phyloP scores from a whole-genome alignment of 2,888 invertebrate species.

The Drosophila maculinotata region DNA sequence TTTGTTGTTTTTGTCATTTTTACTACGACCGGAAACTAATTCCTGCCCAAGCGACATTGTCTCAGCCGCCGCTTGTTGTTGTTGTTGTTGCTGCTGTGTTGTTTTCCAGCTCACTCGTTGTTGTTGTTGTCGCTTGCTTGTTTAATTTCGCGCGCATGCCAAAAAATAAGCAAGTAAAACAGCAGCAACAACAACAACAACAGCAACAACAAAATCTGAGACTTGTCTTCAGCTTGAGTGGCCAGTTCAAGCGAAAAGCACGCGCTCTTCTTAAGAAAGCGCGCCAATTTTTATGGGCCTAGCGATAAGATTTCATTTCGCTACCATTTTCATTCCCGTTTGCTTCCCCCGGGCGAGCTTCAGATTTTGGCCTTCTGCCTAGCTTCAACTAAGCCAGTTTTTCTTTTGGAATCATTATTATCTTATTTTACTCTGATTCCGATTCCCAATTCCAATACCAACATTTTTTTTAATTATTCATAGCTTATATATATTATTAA shows the following conservation, averaged over 20 bases:
- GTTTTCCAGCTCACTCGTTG: slow-evolving; percentile 24
- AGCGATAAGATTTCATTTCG: slow-evolving; percentile 71
- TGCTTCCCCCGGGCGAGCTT: not conserved
- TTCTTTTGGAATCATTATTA: too few relatives aligned
- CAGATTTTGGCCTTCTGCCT: not conserved
- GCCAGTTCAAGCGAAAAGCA: slow-evolving; percentile 72
- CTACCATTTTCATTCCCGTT: slow-evolving; percentile 25
- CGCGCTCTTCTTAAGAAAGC: slow-evolving; percentile 71
- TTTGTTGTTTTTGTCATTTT: slow-evolving; percentile 73
- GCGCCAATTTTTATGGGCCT: slow-evolving; percentile 75
- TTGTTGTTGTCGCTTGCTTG: slow-evolving; percentile 33
- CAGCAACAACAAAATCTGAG: slow-evolving; percentile 29
- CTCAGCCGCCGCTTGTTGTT: slow-evolving; percentile 30
- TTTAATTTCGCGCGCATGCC: slow-evolving; percentile 78
- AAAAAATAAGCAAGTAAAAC: slow-evolving; percentile 63
- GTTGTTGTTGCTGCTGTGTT: slow-evolving; percentile 34
- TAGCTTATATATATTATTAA: too few relatives aligned
- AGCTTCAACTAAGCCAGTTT: not conserved
- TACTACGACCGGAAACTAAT: slow-evolving; percentile 82
- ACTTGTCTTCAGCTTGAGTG: slow-evolving; percentile 51
- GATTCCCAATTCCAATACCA: too few relatives aligned
- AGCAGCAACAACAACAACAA: slow-evolving; percentile 30
- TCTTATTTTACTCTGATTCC: too few relatives aligned
- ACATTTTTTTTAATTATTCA: too few relatives aligned
- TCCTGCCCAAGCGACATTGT: slow-evolving; percentile 72